Evolutionary conservation across 1,140 invertebrate species (phyloP).

Genomic region (Coboldia fuscipes): DNA sequence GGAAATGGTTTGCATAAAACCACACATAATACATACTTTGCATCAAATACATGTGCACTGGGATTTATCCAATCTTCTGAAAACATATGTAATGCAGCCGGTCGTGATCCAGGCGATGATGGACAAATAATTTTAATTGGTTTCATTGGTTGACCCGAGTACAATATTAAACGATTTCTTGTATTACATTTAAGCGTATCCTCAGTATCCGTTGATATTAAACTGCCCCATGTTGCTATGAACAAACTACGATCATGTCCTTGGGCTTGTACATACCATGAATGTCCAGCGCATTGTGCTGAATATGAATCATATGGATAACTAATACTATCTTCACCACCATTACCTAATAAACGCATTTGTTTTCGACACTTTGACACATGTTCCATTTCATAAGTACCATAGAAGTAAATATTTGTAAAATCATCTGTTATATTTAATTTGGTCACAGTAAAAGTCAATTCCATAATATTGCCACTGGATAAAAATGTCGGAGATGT

Average conservation of each 20-base stretch:
- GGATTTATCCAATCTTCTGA: slow-evolving; percentile 45
- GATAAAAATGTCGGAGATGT: slow-evolving; percentile 37
- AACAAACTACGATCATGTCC: slow-evolving; percentile 47
- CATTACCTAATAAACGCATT: slow-evolving; percentile 33
- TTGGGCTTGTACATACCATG: slow-evolving; percentile 50
- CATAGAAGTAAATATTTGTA: slow-evolving; percentile 40
- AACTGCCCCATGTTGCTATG: slow-evolving; percentile 48
- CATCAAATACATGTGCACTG: slow-evolving; percentile 11
- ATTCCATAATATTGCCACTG: slow-evolving; percentile 33
- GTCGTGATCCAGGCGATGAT: slow-evolving; percentile 35
- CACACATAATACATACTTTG: slow-evolving; percentile 14
- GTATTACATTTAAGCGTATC: slow-evolving; percentile 36
- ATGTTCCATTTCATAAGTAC: slow-evolving; percentile 39
- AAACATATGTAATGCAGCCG: slow-evolving; percentile 47
- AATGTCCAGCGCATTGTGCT: slow-evolving; percentile 44
- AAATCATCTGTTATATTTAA: slow-evolving; percentile 50
- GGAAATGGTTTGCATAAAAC: slow-evolving; percentile 1
- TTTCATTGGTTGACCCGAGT: slow-evolving; percentile 35
- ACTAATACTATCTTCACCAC: slow-evolving; percentile 33
- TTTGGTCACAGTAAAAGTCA: slow-evolving; percentile 35
- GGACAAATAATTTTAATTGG: slow-evolving; percentile 54
- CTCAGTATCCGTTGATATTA: slow-evolving; percentile 25
- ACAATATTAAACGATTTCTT: slow-evolving; percentile 34
- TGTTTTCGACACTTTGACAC: slow-evolving; percentile 38
- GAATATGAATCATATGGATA: slow-evolving; percentile 34